These are phyloP conservation scores for Pachyseris speciosa DNA, from an alignment of 64 coral and sea anemone genomes.

Conservation along the genomic window DNA sequence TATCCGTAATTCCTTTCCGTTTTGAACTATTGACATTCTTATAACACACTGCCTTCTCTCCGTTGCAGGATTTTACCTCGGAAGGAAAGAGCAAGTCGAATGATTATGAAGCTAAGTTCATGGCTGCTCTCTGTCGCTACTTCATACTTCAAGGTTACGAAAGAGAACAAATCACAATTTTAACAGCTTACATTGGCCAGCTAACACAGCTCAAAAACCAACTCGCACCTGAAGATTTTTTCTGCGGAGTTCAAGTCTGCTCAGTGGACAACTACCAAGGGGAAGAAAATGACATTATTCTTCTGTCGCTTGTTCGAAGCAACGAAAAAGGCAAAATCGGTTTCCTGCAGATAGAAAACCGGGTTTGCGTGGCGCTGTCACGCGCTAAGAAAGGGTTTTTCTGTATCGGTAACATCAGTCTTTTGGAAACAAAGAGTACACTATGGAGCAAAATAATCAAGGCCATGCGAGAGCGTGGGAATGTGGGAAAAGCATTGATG, in stretches of 20 bases:
- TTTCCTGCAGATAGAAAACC: slow-evolving; percentile 75
- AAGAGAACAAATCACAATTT: slow-evolving; percentile 66
- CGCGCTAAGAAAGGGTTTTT: too few relatives aligned
- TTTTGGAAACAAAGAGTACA: slow-evolving; percentile 7
- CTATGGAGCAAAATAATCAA: slow-evolving; percentile 60
- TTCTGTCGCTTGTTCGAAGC: too few relatives aligned
- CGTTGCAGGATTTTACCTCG: slow-evolving; percentile 50
- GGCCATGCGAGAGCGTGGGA: slow-evolving; percentile 41
- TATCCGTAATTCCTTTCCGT: too few relatives aligned
- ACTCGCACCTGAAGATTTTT: slow-evolving; percentile 76
- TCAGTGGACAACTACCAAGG: too few relatives aligned
- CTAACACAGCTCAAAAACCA: slow-evolving; percentile 58
- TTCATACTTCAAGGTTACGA: slow-evolving; percentile 87
- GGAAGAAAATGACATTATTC: too few relatives aligned
- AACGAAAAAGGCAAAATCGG: slow-evolving; percentile 75
- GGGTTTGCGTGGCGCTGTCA: too few relatives aligned
- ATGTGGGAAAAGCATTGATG: slow-evolving; percentile 7
- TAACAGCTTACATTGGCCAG: slow-evolving; percentile 91
- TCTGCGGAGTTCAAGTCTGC: slow-evolving; percentile 62
- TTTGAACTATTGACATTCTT: too few relatives aligned
- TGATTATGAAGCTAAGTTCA: slow-evolving; percentile 80
- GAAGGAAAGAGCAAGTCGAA: slow-evolving; percentile 83
- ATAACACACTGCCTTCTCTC: neutral
- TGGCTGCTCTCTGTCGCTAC: slow-evolving; percentile 84
- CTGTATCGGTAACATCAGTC: too few relatives aligned